Conservation (phyloP, 1,140 invertebrate species). For the Zaprionus kolodkinae region DNA sequence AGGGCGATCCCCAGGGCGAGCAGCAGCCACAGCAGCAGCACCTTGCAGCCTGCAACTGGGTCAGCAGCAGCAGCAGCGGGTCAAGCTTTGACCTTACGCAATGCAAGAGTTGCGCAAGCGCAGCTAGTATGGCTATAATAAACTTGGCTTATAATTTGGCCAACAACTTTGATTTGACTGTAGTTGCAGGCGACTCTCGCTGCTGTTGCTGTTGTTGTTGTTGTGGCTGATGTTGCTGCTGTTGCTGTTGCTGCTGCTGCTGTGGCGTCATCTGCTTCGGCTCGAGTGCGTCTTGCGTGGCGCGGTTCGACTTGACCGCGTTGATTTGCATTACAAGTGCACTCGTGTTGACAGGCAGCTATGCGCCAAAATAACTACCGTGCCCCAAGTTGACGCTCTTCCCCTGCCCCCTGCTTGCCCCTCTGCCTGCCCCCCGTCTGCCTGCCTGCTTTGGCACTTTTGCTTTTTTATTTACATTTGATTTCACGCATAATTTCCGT, state of each 20-base stretch:
- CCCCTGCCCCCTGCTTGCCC: background rate
- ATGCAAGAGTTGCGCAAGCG: slow-evolving; percentile 47
- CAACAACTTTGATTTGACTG: slow-evolving; percentile 45
- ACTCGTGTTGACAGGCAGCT: slow-evolving; percentile 81
- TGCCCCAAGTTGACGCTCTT: slow-evolving; percentile 53
- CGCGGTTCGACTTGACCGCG: slow-evolving; percentile 72
- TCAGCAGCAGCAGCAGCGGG: slow-evolving; percentile 42
- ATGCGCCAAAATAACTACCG: slow-evolving; percentile 83
- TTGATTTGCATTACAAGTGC: slow-evolving; percentile 83
- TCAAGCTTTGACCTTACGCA: slow-evolving; percentile 70
- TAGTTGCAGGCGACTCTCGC: slow-evolving; percentile 20
- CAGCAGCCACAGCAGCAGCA: slow-evolving; percentile 4
- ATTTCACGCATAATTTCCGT: slow-evolving; percentile 81
- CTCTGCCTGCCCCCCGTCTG: no score
- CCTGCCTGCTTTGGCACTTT: slow-evolving; percentile 33
- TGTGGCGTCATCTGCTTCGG: slow-evolving; percentile 44
- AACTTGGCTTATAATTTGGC: slow-evolving; percentile 78
- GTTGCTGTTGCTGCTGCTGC: background rate
- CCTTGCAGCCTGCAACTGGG: slow-evolving; percentile 53
- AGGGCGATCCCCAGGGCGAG: slow-evolving; percentile 7
- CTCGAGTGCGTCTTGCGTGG: slow-evolving; percentile 42
- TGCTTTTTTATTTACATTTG: slow-evolving; percentile 75
- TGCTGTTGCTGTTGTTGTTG: background rate
- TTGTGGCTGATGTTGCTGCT: background rate
- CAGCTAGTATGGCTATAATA: slow-evolving; percentile 54